phyloP scores from a whole-genome alignment of 2,888 invertebrate species.

The Molanna angustata region DNA sequence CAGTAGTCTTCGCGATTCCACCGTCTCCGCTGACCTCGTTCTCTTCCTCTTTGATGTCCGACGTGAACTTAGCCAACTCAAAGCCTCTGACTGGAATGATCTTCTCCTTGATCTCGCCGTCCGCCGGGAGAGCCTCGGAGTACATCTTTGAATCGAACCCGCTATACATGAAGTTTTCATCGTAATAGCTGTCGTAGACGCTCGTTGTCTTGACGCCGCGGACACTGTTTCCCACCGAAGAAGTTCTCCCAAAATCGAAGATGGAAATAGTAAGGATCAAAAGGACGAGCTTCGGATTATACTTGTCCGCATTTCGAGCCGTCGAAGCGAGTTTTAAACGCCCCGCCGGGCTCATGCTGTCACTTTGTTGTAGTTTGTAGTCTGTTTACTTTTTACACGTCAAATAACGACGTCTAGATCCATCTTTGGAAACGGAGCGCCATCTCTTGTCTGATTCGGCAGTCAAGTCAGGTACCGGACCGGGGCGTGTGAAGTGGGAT shows the following conservation, averaged over 20 bases:
- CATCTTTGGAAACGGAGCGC: too few species aligned
- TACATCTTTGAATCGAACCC: constrained; percentile 7
- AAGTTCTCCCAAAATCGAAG: constrained; percentile 1
- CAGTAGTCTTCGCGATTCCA: neutral
- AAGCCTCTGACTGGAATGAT: constrained; percentile 17
- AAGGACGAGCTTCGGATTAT: neutral
- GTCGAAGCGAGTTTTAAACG: constrained; percentile 29
- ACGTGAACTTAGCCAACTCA: constrained; percentile 8
- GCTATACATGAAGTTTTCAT: constrained; percentile 21
- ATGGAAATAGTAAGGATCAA: neutral
- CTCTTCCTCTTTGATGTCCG: constrained; percentile 11
- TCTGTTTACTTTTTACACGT: too few species aligned
- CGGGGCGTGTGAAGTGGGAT: too few species aligned
- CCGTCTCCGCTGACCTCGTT: neutral
- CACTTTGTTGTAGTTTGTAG: too few species aligned
- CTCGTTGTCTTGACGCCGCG: constrained; percentile 18
- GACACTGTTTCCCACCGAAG: neutral
- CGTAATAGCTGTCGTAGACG: constrained; percentile 24
- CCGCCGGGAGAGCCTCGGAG: constrained; percentile 15
- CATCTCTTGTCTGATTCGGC: too few species aligned
- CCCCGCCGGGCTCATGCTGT: constrained; percentile 32
- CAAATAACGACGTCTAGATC: too few species aligned
- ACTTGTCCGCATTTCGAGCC: constrained; percentile 13
- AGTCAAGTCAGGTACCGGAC: too few species aligned
- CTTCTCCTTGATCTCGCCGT: constrained; percentile 19